phyloP scores from a whole-genome alignment of 2,113 vertebrate genomes.

The Chloropsis cyanopogon region DNA sequence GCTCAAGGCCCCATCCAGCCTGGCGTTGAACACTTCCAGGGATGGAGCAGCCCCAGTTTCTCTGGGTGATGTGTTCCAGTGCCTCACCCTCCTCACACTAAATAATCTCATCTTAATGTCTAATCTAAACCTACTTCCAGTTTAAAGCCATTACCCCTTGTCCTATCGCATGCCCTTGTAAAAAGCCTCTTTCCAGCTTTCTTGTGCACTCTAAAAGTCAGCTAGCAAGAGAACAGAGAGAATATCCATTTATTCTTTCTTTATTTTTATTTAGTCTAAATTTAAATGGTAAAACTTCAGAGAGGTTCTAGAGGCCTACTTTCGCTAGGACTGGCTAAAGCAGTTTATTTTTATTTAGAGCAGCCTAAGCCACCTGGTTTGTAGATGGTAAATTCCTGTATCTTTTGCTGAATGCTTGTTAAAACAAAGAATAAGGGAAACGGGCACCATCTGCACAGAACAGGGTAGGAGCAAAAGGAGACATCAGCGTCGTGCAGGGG shows the following conservation, averaged over 20 bases:
- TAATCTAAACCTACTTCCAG: neutral
- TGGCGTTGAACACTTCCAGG: neutral
- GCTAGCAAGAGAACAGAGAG: neutral
- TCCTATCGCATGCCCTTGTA: neutral
- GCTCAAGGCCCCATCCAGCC: neutral
- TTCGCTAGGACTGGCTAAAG: neutral
- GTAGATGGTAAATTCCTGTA: neutral
- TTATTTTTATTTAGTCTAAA: neutral
- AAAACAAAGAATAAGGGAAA: neutral
- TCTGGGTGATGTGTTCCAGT: neutral
- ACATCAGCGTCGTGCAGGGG: fast-evolving
- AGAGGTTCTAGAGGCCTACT: neutral
- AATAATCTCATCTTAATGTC: neutral
- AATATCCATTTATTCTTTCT: neutral
- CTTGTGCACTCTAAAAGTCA: neutral
- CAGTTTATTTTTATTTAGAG: neutral
- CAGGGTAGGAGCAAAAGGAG: neutral
- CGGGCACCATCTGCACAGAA: neutral
- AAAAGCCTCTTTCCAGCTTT: neutral
- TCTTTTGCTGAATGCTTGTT: neutral
- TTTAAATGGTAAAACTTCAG: neutral
- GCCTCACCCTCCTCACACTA: neutral
- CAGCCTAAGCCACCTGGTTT: neutral
- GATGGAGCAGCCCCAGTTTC: neutral
- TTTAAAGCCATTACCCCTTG: neutral